Evolutionary conservation across 2,888 invertebrate genomes (phyloP), one percentile per base, ranked within the genome.

Genomic region (Diaperis boleti): DNA sequence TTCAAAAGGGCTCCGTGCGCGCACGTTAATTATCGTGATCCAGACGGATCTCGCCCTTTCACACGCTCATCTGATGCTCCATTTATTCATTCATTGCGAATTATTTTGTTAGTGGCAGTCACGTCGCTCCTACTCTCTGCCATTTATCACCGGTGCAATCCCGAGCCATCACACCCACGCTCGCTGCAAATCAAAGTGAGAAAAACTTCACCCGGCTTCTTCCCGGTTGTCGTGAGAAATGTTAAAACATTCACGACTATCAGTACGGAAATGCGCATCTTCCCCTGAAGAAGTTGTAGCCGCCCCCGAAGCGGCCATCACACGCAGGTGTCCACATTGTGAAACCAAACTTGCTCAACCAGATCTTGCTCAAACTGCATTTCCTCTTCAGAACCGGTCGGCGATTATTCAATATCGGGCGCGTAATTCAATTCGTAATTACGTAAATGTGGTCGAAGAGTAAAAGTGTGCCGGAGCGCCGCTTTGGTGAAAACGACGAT

Each of bases 11-110:
- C 11, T 42, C 17, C 41, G 54, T 54, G 54, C 29, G 54, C 37
- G 42, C 13, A 39, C 54, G 31, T 54, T 42, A 39, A 52, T 52
- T 39, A 52, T 14, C 52, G 49, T 49, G 49, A 49, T 49, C 49
- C 29, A 49, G 49, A 26, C 49, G 33, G 52, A 52, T 52, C 50
- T 20, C 54, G 54, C 54, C 54, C 54, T 54, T 54, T 54, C 54
- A 31, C 54, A 54, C 54, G 54, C 18, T 54, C 41, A 54, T 54
- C 15, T 42, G 29, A 13, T 6, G 3, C 14, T 17, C 54, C 54
- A 54, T 54, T 54, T 54, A 54, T 54, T 54, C 54, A 54, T 54
- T 54, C 54, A 42, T 54, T 42, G 54, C 54, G 54, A 54, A 54
- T 54, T 54, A 54, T 54, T 54, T 54, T 42, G 54, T 54, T 54